A percentile compares a stretch with the other conserved stretches of the same genome.
Evolutionary conservation across 1,140 invertebrate genomes (phyloP).

Genomic region (Gonioctena quinquepunctata): DNA sequence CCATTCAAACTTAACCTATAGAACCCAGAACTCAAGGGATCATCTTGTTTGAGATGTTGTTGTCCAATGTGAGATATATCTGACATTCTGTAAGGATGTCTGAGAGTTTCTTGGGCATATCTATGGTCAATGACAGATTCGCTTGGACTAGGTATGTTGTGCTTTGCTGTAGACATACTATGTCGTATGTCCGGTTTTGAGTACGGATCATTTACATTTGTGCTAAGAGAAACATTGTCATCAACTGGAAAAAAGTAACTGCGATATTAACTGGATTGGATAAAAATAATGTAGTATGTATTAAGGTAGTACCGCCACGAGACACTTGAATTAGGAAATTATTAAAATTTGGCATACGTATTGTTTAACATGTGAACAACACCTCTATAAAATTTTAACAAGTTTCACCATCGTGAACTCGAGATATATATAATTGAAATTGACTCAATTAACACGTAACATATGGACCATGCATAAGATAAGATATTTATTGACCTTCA

Average conservation of each 20-base stretch:
- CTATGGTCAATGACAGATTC: conserved; percentile 32
- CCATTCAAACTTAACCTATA: conserved; percentile 45
- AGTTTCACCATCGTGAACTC: no score
- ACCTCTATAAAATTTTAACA: no score
- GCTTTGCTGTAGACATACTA: conserved; percentile 46
- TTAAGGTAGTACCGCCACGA: no score
- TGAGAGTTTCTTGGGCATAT: conserved; percentile 30
- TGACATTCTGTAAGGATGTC: conserved; percentile 38
- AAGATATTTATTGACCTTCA: no score
- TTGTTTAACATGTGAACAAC: no score
- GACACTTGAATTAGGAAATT: no score
- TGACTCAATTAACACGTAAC: no score
- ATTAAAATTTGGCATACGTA: no score
- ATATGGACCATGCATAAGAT: no score
- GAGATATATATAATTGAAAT: no score
- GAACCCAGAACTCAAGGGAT: conserved; percentile 37
- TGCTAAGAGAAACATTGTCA: conserved; percentile 42
- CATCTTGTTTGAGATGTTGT: conserved; percentile 31
- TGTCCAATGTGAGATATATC: conserved; percentile 32
- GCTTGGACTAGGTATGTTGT: conserved; percentile 28
- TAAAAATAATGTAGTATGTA: no score
- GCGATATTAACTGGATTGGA: no score
- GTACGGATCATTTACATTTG: conserved; percentile 40
- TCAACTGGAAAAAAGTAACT: conserved; percentile 27
- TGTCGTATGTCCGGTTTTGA: conserved; percentile 44